These are phyloP conservation scores for Bergia puertoricense DNA, from an alignment of 92 coral and sea anemone genomes.

Conservation along the genomic window DNA sequence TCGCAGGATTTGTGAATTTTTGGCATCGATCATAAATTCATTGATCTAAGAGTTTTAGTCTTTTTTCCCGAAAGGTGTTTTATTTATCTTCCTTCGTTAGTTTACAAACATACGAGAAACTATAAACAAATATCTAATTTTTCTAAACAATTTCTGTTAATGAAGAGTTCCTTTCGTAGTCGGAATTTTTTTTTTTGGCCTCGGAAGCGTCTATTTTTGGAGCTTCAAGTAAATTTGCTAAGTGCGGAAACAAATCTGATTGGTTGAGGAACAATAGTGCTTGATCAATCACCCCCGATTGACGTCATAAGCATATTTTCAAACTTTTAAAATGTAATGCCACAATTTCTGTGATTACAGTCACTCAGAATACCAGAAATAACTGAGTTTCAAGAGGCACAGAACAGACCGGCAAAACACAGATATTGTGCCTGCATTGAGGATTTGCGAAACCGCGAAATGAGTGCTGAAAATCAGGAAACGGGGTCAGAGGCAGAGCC, in stretches of 20 bases:
- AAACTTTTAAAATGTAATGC: constrained; percentile 20
- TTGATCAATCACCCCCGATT: constrained; percentile 32
- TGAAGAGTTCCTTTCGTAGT: background rate
- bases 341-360: background rate
- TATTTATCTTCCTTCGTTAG: background rate
- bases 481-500: background rate
- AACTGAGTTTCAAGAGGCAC: background rate
- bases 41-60: too few relatives aligned
- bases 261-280: constrained; percentile 21
- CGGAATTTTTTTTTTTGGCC: background rate
- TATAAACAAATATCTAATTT: background rate
- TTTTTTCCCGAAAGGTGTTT: too few relatives aligned
- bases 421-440: constrained; percentile 3
- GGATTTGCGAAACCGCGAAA: constrained; percentile 25
- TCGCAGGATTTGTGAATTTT: too few relatives aligned
- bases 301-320: constrained; percentile 36
- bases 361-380: constrained; percentile 25
- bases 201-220: constrained; percentile 42
- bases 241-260: background rate
- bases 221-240: background rate
- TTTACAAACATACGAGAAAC: background rate
- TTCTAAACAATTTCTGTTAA: background rate
- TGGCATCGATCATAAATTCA: too few relatives aligned
- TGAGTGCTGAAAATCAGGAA: constrained; percentile 12
- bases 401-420: constrained; percentile 8